A percentile compares a stretch with the other conserved stretches of the same genome.
These are phyloP conservation scores for Elaphurus davidianus DNA, from an alignment of 2,113 vertebrate genomes.

Conservation along the genomic window DNA sequence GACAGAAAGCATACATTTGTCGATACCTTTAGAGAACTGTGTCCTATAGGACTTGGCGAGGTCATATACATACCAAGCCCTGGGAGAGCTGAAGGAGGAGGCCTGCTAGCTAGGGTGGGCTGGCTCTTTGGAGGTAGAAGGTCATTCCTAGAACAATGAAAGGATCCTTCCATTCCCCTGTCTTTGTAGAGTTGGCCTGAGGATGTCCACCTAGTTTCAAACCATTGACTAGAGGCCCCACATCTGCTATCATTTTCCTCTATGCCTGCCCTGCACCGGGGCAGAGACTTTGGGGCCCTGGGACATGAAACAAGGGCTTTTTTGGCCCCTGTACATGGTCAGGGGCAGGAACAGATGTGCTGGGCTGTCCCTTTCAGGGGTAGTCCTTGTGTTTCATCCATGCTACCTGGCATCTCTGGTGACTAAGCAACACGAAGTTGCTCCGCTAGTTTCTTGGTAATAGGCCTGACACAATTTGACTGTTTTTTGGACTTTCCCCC, in stretches of 20 bases:
- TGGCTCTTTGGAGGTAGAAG: background rate
- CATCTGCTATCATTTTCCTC: background rate
- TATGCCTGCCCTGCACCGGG: fast-evolving
- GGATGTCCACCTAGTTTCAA: background rate
- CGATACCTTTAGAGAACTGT: background rate
- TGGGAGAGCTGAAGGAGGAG: background rate
- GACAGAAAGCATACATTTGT: background rate
- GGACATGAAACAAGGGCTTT: background rate
- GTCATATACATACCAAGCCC: background rate
- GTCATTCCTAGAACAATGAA: background rate
- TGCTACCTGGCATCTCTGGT: background rate
- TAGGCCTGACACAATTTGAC: background rate
- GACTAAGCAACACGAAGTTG: background rate
- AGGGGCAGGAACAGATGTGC: background rate
- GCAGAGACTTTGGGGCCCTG: background rate
- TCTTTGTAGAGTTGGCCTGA: background rate
- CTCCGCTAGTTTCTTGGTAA: background rate
- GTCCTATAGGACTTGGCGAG: background rate
- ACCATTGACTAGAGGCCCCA: background rate
- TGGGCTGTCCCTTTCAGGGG: background rate
- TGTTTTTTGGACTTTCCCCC: background rate
- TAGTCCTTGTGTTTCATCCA: background rate
- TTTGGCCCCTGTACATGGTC: background rate
- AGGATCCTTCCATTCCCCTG: too few relatives aligned
- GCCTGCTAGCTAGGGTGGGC: background rate